Conservation (phyloP, 2,797 vertebrate genomes). For the Manis crassicaudata region DNA sequence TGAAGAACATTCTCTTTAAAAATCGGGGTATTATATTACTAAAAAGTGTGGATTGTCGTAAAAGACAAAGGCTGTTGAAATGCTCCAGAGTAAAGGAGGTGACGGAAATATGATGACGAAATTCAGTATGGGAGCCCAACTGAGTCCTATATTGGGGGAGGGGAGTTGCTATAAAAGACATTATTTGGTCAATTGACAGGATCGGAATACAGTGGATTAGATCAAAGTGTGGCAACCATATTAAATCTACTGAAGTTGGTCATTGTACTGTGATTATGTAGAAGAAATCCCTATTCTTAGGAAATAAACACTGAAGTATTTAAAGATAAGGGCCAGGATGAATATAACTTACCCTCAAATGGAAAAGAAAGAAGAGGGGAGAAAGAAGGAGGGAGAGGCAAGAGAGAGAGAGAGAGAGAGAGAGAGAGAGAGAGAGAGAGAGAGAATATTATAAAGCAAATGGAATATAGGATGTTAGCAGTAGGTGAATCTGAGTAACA, state of each 20-base stretch:
- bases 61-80: background rate
- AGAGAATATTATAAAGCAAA: background rate
- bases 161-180: background rate
- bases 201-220: background rate
- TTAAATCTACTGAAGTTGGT: background rate
- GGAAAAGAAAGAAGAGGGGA: background rate
- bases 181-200: background rate
- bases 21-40: background rate
- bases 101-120: background rate
- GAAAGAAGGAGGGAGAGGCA: background rate
- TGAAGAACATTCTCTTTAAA: background rate
- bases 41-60: background rate
- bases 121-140: background rate
- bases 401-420: background rate
- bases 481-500: no score
- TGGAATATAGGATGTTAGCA: no score
- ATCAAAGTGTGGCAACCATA: background rate
- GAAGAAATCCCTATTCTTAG: background rate
- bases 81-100: background rate
- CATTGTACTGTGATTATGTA: background rate
- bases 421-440: background rate
- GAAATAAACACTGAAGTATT: background rate
- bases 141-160: background rate
- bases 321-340: background rate
- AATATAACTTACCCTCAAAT: background rate